Evolutionary conservation across 2,888 invertebrate genomes (phyloP), one percentile per base, ranked within the genome.

Genomic region (Ichneumoninae sp.): DNA sequence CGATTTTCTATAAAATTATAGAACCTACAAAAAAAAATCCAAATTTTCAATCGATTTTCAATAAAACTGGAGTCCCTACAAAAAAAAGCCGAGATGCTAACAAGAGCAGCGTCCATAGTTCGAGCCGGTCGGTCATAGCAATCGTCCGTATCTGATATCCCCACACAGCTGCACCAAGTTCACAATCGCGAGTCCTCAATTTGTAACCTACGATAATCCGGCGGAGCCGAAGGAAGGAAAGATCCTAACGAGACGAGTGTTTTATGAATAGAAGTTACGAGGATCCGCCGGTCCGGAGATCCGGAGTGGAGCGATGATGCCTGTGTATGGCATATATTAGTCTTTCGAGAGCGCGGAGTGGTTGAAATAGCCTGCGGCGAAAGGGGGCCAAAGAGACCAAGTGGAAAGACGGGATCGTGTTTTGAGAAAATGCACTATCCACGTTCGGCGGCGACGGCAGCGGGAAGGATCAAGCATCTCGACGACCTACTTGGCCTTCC

Each of bases 401-500:
- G 77, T 73, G 54, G 81, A 79, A 74, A 81, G 73, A 75, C 65
- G 75, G 70, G 81, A 71, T 71, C 80, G 71, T 68, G 70, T 76
- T 66, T 81, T 73, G 81, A 73, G 81, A 84, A 84, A 81, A 84
- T 81, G 76, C 81, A 76, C 83, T 75, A 77, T 81, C 77, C 84
- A 65, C 60, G 73, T 81, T 78, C 82, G 65, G 63, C 54, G 65
- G 69, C 74, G 60, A 65, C 30, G 47, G 63, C n/a, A 33, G 68
- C 65, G 40, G 68, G 82, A 81, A 82, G 82, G 84, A 82, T 85
- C 84, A 79, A 84, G 66, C 77, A 44, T 78, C 84, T 60, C 81
- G 73, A 47, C 78, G 82, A 82, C 82, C 84, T 78, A 82, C 78
- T 81, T 81, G 84, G 84, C 73, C 63, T 30, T n/a, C 30, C 19